Base-by-base conservation (phyloP, 2,888 invertebrate species). In the Chrysolina haemoptera region DNA sequence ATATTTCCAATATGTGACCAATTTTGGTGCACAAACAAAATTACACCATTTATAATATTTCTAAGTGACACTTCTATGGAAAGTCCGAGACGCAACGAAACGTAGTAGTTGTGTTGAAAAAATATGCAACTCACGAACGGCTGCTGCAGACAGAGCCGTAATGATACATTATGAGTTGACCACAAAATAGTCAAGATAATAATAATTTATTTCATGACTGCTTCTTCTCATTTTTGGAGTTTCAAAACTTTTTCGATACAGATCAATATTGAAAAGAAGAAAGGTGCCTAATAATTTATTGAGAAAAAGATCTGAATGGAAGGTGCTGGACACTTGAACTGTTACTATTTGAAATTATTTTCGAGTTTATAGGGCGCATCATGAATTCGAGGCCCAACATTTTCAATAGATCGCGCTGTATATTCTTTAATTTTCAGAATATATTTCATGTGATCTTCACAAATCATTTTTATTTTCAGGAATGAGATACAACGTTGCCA, bases 31-130 rank as follows among this genome's bases (percentile, higher is more conserved):
- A 74, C 80, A 76, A 79, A 79, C 83, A 81, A 82, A 86, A 86
- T 85, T 84, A 82, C 82, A 85, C 81, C 86, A 87, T 87, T 87
- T 87, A 87, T 87, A 87, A 87, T 87, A 87, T 86, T 85, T 82
- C 82, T 86, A 86, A 87, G 85, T 87, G 87, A 87, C 87, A 85
- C 82, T 83, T 86, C 84, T 81, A 85, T 86, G 83, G 82, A 84
- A 81, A 85, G 86, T 85, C 86, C 86, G 84, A 80, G 77, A 82
- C 82, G 84, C 79, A 85, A 84, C 82, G 80, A 82, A 83, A 85
- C 76, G 82, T 79, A 83, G 82, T 79, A 83, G 83, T 80, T 76
- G 74, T 78, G 77, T 81, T 75, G 77, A 78, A 83, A 83, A 84
- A 86, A 86, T 83, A 81, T 84, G 86, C 85, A 85, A 86, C 83